Conservation (phyloP, 30 jellyfish, hydroid and myxozoan species). For the Hydra vulgaris region DNA sequence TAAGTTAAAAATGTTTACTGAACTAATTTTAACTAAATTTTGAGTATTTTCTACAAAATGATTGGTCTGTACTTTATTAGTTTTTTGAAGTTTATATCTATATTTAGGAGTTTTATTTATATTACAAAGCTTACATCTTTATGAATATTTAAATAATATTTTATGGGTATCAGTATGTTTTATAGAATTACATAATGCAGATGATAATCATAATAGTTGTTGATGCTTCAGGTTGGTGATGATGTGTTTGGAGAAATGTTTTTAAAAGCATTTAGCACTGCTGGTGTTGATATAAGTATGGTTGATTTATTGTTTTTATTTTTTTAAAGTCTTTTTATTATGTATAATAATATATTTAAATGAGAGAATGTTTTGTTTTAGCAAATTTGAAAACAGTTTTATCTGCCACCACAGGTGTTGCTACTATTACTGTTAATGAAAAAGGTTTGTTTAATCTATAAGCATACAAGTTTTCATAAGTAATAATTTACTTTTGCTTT, state of each 20-base stretch:
- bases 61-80: too few relatives aligned
- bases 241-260: slow-evolving; percentile 87
- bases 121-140: too few relatives aligned
- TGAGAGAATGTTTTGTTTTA: slow-evolving; percentile 27
- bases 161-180: too few relatives aligned
- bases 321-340: too few relatives aligned
- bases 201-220: background rate
- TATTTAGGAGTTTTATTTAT: too few relatives aligned
- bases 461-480: background rate
- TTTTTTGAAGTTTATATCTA: too few relatives aligned
- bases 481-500: too few relatives aligned
- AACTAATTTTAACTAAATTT: background rate
- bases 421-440: slow-evolving; percentile 73
- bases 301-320: background rate
- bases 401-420: slow-evolving; percentile 85
- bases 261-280: slow-evolving; percentile 35
- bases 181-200: background rate
- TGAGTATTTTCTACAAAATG: background rate
- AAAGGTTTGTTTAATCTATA: slow-evolving; percentile 40
- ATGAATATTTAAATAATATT: too few relatives aligned
- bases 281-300: slow-evolving; percentile 62
- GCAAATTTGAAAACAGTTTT: slow-evolving; percentile 39
- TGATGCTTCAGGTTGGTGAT: slow-evolving; percentile 67
- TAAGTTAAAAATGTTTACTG: background rate
- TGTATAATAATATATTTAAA: too few relatives aligned